phyloP scores from a whole-genome alignment of 2,113 vertebrate species.

The Nibea coibor region DNA sequence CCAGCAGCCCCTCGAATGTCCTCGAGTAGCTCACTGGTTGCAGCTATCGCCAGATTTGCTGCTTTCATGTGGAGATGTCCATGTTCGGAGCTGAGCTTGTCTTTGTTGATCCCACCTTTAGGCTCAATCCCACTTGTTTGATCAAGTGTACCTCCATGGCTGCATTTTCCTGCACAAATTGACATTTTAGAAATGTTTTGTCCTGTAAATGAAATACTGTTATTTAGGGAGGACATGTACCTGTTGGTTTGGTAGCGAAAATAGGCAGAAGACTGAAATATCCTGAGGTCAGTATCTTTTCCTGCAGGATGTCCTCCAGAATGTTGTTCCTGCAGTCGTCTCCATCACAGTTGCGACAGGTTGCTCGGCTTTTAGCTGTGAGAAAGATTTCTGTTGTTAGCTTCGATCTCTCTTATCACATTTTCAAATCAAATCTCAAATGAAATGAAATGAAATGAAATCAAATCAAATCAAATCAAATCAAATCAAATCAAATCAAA shows the following conservation, averaged over 20 bases:
- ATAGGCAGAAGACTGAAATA: conserved; percentile 56
- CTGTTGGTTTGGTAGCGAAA: conserved; percentile 50
- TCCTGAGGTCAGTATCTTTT: conserved; percentile 71
- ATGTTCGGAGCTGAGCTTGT: conserved; percentile 28
- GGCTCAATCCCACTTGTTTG: conserved; percentile 15
- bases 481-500: too few species aligned
- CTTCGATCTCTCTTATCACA: neutral
- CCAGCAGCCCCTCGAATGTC: conserved; percentile 66
- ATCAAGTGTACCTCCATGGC: conserved; percentile 62
- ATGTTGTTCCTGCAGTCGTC: conserved; percentile 73
- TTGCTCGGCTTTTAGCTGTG: conserved; percentile 55
- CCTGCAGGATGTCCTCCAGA: conserved; percentile 53
- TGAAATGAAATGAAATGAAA: too few species aligned
- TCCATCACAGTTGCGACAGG: conserved; percentile 73
- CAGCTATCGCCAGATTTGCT: conserved; percentile 64
- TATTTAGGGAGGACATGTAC: conserved; percentile 32
- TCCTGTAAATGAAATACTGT: neutral
- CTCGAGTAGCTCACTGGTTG: conserved; percentile 73
- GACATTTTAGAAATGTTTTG: neutral
- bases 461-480: too few species aligned
- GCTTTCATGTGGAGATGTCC: conserved; percentile 68
- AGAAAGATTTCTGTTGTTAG: neutral
- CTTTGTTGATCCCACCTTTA: conserved; percentile 80
- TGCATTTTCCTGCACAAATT: conserved; percentile 76
- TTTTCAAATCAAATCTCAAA: too few species aligned